Percentiles rank a stretch among this genome's conserved stretches.
These are phyloP conservation scores for Mastomys natalensis DNA, from an alignment of 2,113 vertebrate genomes.

Conservation along the genomic window DNA sequence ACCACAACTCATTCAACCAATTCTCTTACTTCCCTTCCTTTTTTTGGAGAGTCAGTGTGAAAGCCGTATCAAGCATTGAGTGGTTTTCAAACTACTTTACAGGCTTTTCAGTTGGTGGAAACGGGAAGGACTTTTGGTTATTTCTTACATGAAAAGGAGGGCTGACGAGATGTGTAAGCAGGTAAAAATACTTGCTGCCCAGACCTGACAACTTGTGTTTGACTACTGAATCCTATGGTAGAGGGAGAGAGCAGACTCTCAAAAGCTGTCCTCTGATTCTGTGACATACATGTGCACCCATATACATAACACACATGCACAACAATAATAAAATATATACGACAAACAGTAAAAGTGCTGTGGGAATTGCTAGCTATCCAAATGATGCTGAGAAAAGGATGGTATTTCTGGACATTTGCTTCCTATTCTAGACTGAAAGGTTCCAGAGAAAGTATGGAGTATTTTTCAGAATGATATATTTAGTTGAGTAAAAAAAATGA, in stretches of 20 bases:
- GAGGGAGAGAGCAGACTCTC: background rate
- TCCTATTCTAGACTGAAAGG: background rate
- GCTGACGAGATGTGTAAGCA: background rate
- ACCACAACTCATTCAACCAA: background rate
- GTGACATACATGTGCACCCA: background rate
- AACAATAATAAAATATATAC: background rate
- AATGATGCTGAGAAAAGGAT: background rate
- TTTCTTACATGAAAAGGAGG: background rate
- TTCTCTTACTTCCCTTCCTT: background rate
- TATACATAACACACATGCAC: no score
- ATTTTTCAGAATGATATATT: constrained; percentile 27
- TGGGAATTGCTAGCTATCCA: background rate
- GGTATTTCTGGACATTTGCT: background rate
- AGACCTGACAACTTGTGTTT: background rate
- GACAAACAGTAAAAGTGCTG: background rate
- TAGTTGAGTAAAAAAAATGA: background rate
- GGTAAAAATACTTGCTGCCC: background rate
- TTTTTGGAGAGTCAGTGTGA: background rate
- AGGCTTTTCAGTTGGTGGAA: background rate
- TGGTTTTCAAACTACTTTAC: background rate
- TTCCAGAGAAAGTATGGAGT: background rate
- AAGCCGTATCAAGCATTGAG: background rate
- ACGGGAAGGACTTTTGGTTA: background rate
- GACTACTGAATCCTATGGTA: background rate
- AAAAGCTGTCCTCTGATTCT: no score